Evolutionary conservation across 2,888 invertebrate genomes (phyloP).

Genomic region (Troides aeacus): DNA sequence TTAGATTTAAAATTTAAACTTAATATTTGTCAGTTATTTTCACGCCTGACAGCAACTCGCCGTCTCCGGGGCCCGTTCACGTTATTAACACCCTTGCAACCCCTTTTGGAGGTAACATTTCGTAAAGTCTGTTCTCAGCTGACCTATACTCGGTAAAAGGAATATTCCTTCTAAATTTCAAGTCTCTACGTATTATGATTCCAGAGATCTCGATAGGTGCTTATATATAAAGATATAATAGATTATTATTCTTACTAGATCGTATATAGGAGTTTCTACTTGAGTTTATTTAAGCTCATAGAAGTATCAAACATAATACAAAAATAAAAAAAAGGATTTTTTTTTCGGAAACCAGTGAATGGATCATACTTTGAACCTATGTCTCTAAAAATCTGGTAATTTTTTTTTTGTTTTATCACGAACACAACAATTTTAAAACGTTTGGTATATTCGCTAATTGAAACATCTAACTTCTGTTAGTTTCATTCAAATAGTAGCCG

Average conservation of each 20-base stretch:
- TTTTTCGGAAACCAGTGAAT: constrained; percentile 18
- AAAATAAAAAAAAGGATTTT: constrained; percentile 16
- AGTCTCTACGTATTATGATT: too few species aligned
- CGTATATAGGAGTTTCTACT: not conserved
- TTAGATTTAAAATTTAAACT: too few species aligned
- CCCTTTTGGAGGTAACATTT: not conserved
- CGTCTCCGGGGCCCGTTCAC: too few species aligned
- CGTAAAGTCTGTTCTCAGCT: not conserved
- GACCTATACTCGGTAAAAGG: too few species aligned
- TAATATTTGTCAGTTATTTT: too few species aligned
- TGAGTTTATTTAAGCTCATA: not conserved
- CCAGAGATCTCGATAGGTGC: not conserved
- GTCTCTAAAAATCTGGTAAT: constrained; percentile 20
- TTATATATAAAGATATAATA: not conserved
- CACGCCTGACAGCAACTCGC: too few species aligned
- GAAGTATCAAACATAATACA: not conserved
- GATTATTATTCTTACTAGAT: not conserved
- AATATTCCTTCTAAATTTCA: too few species aligned
- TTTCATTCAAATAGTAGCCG: constrained; percentile 4
- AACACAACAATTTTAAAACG: constrained; percentile 8
- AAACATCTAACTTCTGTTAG: not conserved
- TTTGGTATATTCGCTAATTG: not conserved
- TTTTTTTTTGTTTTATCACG: constrained; percentile 15
- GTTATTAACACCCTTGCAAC: too few species aligned
- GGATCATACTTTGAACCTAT: constrained; percentile 23